Conservation (phyloP, 2,888 invertebrate species). For the Bellardia bayeri region DNA sequence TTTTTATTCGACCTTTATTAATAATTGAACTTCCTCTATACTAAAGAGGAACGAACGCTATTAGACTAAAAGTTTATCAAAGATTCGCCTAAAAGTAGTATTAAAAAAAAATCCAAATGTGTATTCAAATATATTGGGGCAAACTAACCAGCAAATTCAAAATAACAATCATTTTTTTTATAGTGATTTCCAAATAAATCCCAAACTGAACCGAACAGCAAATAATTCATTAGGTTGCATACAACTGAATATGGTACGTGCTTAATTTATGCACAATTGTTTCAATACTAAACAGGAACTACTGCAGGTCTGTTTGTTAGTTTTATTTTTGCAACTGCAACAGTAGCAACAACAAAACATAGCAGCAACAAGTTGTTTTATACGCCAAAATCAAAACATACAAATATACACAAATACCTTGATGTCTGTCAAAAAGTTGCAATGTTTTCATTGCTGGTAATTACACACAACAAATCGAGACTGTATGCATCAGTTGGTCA, state of each 20-base stretch:
- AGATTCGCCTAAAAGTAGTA: too few species aligned
- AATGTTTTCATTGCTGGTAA: conserved; percentile 53
- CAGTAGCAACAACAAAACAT: neutral
- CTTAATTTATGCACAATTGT: conserved; percentile 66
- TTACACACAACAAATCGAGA: conserved; percentile 1
- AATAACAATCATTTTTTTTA: neutral
- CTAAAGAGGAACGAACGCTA: too few species aligned
- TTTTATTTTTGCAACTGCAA: conserved; percentile 22
- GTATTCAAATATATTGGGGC: neutral
- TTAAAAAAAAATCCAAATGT: too few species aligned
- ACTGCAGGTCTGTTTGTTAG: conserved; percentile 25
- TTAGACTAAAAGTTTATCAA: too few species aligned
- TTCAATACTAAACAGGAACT: conserved; percentile 16
- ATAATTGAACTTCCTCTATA: too few species aligned
- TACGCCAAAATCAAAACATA: conserved; percentile 19
- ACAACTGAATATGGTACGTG: conserved; percentile 63
- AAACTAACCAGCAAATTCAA: neutral
- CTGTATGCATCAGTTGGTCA: neutral
- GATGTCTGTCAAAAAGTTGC: conserved; percentile 27
- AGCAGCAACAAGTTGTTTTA: conserved; percentile 39
- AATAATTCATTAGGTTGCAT: conserved; percentile 63
- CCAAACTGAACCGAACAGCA: conserved; percentile 34
- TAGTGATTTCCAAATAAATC: conserved; percentile 14
- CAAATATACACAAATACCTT: conserved; percentile 26
- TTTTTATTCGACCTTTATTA: too few species aligned